Evolutionary conservation across 2,888 invertebrate genomes (phyloP).

Genomic region (Schrankia costaestrigalis): DNA sequence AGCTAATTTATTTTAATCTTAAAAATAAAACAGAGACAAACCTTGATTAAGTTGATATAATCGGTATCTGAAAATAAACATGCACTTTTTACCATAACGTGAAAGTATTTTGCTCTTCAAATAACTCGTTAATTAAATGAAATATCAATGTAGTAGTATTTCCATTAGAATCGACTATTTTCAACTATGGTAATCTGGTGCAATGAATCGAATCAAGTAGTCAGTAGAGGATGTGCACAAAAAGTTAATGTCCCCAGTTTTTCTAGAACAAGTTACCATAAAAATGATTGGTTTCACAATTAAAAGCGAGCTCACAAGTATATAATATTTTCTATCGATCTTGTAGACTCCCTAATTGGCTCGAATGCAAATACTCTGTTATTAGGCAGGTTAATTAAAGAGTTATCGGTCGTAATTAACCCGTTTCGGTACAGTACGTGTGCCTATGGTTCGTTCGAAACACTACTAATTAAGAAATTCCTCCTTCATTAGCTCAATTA

Average conservation of each 20-base stretch:
- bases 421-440: slow-evolving; percentile 73
- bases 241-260: too few species aligned
- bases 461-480: slow-evolving; percentile 78
- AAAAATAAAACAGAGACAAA: too few species aligned
- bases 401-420: slow-evolving; percentile 76
- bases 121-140: not conserved
- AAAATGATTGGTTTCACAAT: slow-evolving; percentile 18
- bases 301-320: slow-evolving; percentile 27
- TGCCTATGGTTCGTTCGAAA: slow-evolving; percentile 67
- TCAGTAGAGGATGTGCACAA: too few species aligned
- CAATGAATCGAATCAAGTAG: not conserved
- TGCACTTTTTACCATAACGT: too few species aligned
- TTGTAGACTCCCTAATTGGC: slow-evolving; percentile 61
- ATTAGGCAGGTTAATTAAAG: slow-evolving; percentile 80
- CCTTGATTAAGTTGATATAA: too few species aligned
- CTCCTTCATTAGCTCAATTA: slow-evolving; percentile 76
- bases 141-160: not conserved
- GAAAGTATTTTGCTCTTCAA: not conserved
- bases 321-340: slow-evolving; percentile 56
- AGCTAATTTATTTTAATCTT: too few species aligned
- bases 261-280: slow-evolving; percentile 24
- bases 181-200: not conserved
- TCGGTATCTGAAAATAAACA: too few species aligned
- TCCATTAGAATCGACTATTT: not conserved
- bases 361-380: slow-evolving; percentile 75